phyloP scores from a whole-genome alignment of 2,797 vertebrate species.

The Poecilia wingei region DNA sequence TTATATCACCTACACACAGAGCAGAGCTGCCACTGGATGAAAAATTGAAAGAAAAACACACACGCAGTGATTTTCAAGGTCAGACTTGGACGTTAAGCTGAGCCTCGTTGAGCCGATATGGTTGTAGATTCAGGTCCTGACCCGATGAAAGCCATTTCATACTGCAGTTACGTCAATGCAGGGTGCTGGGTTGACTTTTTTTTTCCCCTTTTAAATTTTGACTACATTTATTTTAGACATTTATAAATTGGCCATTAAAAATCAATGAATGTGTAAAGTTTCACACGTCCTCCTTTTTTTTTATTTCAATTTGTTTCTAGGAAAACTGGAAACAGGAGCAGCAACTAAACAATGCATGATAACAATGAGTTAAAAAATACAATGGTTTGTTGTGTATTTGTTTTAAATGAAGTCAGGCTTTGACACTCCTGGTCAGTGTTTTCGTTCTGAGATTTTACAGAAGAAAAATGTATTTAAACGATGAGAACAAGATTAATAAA shows the following conservation, averaged over 20 bases:
- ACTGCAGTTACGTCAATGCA: not conserved
- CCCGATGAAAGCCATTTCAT: not conserved
- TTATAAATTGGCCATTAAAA: not conserved
- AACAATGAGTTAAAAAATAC: not conserved
- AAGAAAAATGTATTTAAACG: slow-evolving; percentile 85
- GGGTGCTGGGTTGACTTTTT: not conserved
- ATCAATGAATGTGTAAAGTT: not conserved
- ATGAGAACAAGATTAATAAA: slow-evolving; percentile 86
- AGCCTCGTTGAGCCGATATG: not conserved
- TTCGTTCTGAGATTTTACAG: slow-evolving; percentile 86
- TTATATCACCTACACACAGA: not conserved
- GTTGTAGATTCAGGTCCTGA: not conserved
- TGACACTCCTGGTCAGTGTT: slow-evolving; percentile 87
- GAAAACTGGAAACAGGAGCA: not conserved
- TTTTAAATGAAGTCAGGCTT: slow-evolving; percentile 87
- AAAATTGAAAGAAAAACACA: not conserved
- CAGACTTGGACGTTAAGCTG: not conserved
- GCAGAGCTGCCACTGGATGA: not conserved
- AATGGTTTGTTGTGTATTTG: slow-evolving; percentile 83
- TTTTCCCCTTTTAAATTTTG: not conserved
- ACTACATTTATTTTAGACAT: not conserved
- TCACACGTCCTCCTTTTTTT: not conserved
- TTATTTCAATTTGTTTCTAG: not conserved
- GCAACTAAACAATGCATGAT: not conserved
- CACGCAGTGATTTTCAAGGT: not conserved